phyloP scores from a whole-genome alignment of 2,888 invertebrate genomes.

The Andrena bucephala region DNA sequence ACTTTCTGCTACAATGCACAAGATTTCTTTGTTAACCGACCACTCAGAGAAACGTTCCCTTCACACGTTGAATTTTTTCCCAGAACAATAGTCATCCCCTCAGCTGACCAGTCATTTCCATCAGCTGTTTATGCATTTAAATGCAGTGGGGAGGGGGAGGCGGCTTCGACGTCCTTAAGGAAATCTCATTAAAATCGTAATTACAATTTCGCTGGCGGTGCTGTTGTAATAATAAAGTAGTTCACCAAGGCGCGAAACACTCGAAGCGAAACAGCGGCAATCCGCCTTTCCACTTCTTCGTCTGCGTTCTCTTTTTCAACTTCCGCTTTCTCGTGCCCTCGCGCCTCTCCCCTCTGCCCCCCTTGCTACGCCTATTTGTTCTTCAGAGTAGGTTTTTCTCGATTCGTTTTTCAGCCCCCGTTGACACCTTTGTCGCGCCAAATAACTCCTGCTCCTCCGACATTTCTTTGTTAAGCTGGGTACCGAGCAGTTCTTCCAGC shows the following conservation, averaged over 20 bases:
- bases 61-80: conserved; percentile 6
- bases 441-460: conserved; percentile 18
- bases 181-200: conserved; percentile 65
- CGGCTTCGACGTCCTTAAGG: conserved; percentile 33
- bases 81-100: background rate
- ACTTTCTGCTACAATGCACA: background rate
- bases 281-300: conserved; percentile 9
- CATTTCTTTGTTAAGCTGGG: background rate
- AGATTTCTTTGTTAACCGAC: background rate
- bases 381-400: conserved; percentile 14
- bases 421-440: conserved; percentile 12
- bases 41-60: background rate
- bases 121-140: conserved; percentile 13
- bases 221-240: conserved; percentile 41
- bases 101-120: background rate
- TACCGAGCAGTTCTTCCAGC: too few relatives aligned
- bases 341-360: background rate
- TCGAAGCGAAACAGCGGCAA: conserved; percentile 7
- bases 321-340: background rate
- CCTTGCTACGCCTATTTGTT: background rate
- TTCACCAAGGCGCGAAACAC: conserved; percentile 15
- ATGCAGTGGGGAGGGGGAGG: background rate
- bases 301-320: background rate
- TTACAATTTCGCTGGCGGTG: conserved; percentile 47
- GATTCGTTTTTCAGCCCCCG: background rate